Conservation (phyloP, 1,140 invertebrate species). For the Zaprionus africanus region DNA sequence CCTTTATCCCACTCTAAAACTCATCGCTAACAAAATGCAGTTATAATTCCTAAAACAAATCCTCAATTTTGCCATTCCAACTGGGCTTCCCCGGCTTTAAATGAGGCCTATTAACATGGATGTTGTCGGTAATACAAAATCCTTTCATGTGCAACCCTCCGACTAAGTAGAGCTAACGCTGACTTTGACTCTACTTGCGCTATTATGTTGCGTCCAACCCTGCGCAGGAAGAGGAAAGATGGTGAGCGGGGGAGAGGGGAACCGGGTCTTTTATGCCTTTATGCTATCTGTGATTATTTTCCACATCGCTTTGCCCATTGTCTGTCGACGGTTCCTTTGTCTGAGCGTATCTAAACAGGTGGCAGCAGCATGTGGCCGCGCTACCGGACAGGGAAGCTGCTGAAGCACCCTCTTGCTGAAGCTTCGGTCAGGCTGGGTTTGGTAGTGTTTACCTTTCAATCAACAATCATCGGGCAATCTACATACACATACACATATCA, state of each 20-base stretch:
- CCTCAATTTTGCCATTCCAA: neutral
- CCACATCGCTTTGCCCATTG: slow-evolving; percentile 78
- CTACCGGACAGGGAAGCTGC: neutral
- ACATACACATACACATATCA: neutral
- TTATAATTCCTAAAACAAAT: slow-evolving; percentile 1
- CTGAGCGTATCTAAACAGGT: slow-evolving; percentile 76
- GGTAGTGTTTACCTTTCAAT: slow-evolving; percentile 78
- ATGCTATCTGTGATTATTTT: slow-evolving; percentile 82
- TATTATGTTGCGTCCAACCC: slow-evolving; percentile 42
- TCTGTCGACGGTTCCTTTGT: slow-evolving; percentile 62
- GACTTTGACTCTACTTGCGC: slow-evolving; percentile 9
- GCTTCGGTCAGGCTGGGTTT: slow-evolving; percentile 21
- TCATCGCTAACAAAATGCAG: neutral
- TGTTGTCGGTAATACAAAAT: slow-evolving; percentile 54
- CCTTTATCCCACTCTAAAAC: neutral
- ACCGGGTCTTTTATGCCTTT: slow-evolving; percentile 63
- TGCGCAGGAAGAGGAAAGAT: neutral
- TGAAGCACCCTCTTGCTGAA: neutral
- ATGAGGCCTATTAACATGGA: slow-evolving; percentile 78
- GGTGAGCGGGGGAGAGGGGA: neutral
- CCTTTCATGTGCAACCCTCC: slow-evolving; percentile 59
- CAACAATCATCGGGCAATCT: slow-evolving; percentile 42
- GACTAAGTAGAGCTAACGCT: slow-evolving; percentile 13
- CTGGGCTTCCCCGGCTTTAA: slow-evolving; percentile 45
- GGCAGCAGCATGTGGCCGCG: slow-evolving; percentile 72